phyloP scores from a whole-genome alignment of 2,797 vertebrate genomes.

The Hippopotamyrus pictus region DNA sequence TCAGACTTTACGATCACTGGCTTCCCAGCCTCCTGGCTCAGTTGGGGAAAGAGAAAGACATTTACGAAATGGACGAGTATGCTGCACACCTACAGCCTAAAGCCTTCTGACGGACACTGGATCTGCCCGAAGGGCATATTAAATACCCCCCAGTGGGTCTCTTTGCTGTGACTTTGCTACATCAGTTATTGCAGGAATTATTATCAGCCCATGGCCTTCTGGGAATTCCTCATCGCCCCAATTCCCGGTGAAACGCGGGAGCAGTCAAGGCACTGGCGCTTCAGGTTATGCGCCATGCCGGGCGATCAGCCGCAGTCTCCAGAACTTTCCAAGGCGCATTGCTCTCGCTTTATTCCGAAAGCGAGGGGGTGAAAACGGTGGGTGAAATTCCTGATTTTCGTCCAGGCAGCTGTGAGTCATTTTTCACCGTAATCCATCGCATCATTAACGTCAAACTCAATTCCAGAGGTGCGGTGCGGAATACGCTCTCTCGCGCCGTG shows the following conservation, averaged over 20 bases:
- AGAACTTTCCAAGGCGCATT: neutral
- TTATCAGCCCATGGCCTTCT: neutral
- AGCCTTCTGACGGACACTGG: neutral
- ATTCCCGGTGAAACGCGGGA: neutral
- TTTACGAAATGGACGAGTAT: neutral
- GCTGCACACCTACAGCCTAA: neutral
- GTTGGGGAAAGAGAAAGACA: neutral
- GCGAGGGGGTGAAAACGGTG: constrained; percentile 3
- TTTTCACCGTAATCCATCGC: constrained; percentile 4
- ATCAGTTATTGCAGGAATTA: neutral
- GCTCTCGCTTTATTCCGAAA: constrained; percentile 3
- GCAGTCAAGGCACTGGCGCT: neutral
- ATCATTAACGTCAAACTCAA: constrained; percentile 15
- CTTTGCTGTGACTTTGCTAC: neutral
- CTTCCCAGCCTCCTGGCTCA: neutral
- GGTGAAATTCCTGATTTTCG: constrained; percentile 8
- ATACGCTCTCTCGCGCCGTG: neutral
- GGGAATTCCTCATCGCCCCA: neutral
- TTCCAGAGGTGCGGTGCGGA: neutral
- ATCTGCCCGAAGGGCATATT: neutral
- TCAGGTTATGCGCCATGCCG: constrained; percentile 13
- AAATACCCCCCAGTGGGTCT: neutral
- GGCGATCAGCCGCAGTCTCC: constrained; percentile 15
- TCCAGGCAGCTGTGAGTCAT: constrained; percentile 22
- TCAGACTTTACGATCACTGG: neutral